phyloP scores from a whole-genome alignment of 2,113 vertebrate genomes.

The Petroica traversi region DNA sequence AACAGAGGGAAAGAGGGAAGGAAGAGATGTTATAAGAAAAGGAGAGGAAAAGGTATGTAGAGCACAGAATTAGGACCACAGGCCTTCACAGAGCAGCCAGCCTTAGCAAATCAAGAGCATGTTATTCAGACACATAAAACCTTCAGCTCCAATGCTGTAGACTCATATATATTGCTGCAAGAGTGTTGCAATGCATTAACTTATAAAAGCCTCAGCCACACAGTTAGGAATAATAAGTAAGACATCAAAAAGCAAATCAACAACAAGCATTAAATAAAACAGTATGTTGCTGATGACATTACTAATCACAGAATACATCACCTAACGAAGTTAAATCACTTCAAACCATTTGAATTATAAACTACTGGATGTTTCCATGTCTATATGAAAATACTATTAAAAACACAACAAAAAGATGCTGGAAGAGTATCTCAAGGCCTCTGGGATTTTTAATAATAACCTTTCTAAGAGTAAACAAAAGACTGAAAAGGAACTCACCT shows the following conservation, averaged over 20 bases:
- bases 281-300: background rate
- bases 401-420: background rate
- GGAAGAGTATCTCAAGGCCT: background rate
- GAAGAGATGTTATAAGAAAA: background rate
- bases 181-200: background rate
- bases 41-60: background rate
- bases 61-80: background rate
- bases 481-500: slow-evolving; percentile 56
- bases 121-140: background rate
- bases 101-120: background rate
- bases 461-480: background rate
- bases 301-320: background rate
- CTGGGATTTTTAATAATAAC: background rate
- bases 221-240: background rate
- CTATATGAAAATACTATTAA: background rate
- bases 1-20: background rate
- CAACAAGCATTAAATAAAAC: background rate
- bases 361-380: background rate
- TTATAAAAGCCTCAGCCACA: background rate
- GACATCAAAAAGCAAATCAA: background rate
- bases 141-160: background rate
- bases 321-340: background rate
- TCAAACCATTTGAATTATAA: background rate
- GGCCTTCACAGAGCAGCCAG: background rate
- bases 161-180: background rate